Evolutionary conservation across 2,888 invertebrate genomes (phyloP), one percentile per base, ranked within the genome.

Genomic region (Drosophila differens): DNA sequence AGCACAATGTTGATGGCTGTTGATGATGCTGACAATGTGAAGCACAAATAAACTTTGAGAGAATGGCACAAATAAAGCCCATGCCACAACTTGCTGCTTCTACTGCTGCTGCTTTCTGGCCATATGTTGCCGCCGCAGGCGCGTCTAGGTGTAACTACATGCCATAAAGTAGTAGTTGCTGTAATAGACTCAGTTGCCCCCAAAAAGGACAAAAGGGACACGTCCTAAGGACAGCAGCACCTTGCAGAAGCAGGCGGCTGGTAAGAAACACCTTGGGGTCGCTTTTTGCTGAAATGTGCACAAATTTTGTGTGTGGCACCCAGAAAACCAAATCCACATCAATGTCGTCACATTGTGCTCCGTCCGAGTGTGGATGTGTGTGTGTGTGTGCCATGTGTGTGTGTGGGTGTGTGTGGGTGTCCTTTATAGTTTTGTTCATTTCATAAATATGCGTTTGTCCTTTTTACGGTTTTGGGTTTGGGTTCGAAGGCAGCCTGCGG

Each of bases 361-460:
- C 47, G 47, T 75, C 76, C 61, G 19, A 22, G 10, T 28, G 25
- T 69, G 41, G 60, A 54, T 51, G 53, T 22, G 16, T 54, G 25
- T 25, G 52, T 59, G 69, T 72, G 55, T 76, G 57, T 47, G 49
- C 16, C 35, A 25, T 52, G 52, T 66, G 67, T 53, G 49, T 47
- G 59, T 59, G 66, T 67, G 80, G 76, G 67, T 53, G 49, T 47
- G 59, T 59, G 66, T 67, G 80, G 76, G 74, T 82, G 85, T 79
- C 80, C 86, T 85, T 91, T 83, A 89, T 85, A 91, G 90, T 82
- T 91, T 81, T 79, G 81, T 76, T 75, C 89, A 81, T 91, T 89
- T 85, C 84, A 89, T 90, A 91, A 87, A 89, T 91, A 90, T 89
- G 82, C 86, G 85, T 79, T 85, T 83, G 90, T 90, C 84, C 91